Conservation (phyloP, 1,140 invertebrate genomes). For the Rhyacophila brunnea region DNA sequence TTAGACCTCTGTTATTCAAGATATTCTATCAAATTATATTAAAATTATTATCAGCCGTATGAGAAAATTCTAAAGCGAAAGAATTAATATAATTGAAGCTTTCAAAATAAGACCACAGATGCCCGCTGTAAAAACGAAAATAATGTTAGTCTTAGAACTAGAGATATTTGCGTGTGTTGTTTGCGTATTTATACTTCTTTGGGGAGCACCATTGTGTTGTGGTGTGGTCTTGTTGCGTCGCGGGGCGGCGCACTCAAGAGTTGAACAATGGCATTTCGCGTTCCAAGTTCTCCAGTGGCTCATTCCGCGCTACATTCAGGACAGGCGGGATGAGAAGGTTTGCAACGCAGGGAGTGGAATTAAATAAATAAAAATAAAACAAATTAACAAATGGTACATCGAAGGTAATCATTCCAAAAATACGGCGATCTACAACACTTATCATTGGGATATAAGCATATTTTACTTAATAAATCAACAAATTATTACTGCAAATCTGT, state of each 20-base stretch:
- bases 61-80: neutral
- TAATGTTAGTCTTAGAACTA: neutral
- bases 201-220: neutral
- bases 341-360: neutral
- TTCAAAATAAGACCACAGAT: neutral
- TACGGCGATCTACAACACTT: too few relatives aligned
- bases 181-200: neutral
- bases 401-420: too few relatives aligned
- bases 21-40: too few relatives aligned
- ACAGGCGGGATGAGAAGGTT: neutral
- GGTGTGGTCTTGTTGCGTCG: neutral
- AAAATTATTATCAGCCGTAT: too few relatives aligned
- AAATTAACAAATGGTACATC: too few relatives aligned
- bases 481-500: too few relatives aligned
- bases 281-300: conserved; percentile 53
- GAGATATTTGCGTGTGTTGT: neutral
- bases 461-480: too few relatives aligned
- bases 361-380: neutral
- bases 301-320: conserved; percentile 48
- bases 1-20: too few relatives aligned
- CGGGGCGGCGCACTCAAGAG: conserved; percentile 38
- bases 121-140: neutral
- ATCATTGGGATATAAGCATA: too few relatives aligned
- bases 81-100: neutral
- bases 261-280: conserved; percentile 45